Conservation (phyloP, 2,888 invertebrate genomes). For the Andrena marginata region DNA sequence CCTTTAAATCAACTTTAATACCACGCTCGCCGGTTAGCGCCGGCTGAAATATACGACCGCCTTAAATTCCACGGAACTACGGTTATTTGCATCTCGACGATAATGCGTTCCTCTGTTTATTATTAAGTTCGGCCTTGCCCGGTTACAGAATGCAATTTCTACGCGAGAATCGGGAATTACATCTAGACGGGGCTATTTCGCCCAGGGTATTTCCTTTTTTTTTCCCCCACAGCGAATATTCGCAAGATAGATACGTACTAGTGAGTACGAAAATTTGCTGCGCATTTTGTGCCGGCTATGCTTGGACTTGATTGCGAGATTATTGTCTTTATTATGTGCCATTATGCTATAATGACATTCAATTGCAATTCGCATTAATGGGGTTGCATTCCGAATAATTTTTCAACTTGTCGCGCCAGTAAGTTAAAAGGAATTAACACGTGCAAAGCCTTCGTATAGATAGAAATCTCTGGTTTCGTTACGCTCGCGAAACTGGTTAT, state of each 20-base stretch:
- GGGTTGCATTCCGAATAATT: too few species aligned
- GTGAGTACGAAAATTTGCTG: too few species aligned
- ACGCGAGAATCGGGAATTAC: conserved; percentile 15
- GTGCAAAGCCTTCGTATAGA: too few species aligned
- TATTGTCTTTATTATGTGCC: too few species aligned
- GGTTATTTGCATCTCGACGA: conserved; percentile 59
- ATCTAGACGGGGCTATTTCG: neutral
- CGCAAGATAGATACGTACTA: neutral
- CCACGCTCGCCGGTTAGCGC: conserved; percentile 56
- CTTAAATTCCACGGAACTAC: conserved; percentile 58
- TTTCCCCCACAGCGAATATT: neutral
- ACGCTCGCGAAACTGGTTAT: too few species aligned
- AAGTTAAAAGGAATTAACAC: too few species aligned
- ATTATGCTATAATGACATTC: too few species aligned
- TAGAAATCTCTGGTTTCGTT: too few species aligned
- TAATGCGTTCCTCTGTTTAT: conserved; percentile 56
- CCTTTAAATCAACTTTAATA: conserved; percentile 73
- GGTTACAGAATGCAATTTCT: neutral
- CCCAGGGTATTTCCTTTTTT: neutral
- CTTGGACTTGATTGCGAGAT: too few species aligned
- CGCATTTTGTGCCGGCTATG: too few species aligned
- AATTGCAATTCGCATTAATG: too few species aligned
- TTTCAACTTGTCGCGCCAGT: too few species aligned
- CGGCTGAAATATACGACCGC: conserved; percentile 55
- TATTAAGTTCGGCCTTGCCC: conserved; percentile 34